These are phyloP conservation scores for Yoshiicerus persimilis DNA, from an alignment of 1,140 invertebrate genomes.

Conservation along the genomic window DNA sequence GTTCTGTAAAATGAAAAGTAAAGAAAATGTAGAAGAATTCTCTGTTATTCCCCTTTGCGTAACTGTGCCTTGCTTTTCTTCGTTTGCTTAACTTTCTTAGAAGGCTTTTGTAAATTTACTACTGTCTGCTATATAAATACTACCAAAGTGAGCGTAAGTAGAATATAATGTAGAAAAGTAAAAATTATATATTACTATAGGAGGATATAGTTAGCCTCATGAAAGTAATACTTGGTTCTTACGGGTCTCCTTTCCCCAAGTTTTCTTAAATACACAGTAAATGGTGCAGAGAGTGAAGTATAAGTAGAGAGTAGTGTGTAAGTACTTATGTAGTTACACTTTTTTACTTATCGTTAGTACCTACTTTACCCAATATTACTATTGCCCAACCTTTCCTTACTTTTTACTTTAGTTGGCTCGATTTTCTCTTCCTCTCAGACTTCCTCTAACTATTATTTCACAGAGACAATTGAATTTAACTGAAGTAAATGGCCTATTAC, in stretches of 20 bases:
- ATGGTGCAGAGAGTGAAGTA: background rate
- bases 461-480: constrained; percentile 5
- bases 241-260: background rate
- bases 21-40: background rate
- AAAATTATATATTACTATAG: too few species aligned
- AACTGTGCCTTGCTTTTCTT: background rate
- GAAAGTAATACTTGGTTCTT: background rate
- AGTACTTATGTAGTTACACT: background rate
- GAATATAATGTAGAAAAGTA: too few species aligned
- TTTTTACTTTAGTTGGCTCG: background rate
- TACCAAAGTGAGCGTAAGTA: too few species aligned
- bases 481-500: background rate
- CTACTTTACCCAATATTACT: background rate
- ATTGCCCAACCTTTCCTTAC: background rate
- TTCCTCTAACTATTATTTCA: background rate
- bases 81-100: background rate
- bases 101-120: background rate
- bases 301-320: too few species aligned
- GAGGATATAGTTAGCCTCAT: background rate
- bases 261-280: background rate
- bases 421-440: background rate
- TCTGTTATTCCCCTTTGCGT: background rate
- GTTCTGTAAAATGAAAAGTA: too few species aligned
- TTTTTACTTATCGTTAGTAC: background rate
- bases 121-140: too few species aligned